A percentile compares a stretch with the other conserved stretches of the same genome.
These are phyloP conservation scores for Temnothorax longispinosus DNA, from an alignment of 1,140 invertebrate genomes.

Conservation along the genomic window DNA sequence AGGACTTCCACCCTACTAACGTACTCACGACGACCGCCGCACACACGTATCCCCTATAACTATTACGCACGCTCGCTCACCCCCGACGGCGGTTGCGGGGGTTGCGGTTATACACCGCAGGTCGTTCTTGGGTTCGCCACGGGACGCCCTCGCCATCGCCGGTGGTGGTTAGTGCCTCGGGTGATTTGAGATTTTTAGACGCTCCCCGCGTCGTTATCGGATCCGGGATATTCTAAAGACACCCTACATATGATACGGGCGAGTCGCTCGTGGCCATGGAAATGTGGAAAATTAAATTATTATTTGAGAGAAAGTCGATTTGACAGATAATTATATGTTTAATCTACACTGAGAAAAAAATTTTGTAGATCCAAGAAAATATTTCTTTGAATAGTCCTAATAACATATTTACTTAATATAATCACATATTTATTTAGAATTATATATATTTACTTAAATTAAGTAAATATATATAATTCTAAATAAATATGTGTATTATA, in stretches of 20 bases:
- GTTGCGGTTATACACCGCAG: constrained; percentile 49
- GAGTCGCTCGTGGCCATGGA: neutral
- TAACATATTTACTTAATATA: too few species aligned
- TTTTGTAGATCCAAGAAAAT: too few species aligned
- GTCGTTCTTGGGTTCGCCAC: constrained; percentile 47
- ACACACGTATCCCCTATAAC: constrained; percentile 38
- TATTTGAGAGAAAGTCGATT: neutral
- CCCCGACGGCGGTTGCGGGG: constrained; percentile 27
- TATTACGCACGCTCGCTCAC: constrained; percentile 49
- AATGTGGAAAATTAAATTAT: neutral
- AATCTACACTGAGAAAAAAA: too few species aligned
- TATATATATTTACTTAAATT: too few species aligned
- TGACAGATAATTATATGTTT: neutral
- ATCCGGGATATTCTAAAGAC: constrained; percentile 6
- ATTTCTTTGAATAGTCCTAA: too few species aligned
- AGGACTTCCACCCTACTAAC: constrained; percentile 43
- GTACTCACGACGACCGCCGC: constrained; percentile 24
- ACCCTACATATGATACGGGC: neutral
- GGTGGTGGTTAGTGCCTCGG: constrained; percentile 43
- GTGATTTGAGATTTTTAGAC: constrained; percentile 44
- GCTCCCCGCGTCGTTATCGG: constrained; percentile 17
- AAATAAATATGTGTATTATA: too few species aligned
- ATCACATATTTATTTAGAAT: too few species aligned
- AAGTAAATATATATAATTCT: too few species aligned
- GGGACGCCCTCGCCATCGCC: neutral